Base-by-base conservation (phyloP, 2,888 invertebrate genomes). In the Yponomeuta malinellus region DNA sequence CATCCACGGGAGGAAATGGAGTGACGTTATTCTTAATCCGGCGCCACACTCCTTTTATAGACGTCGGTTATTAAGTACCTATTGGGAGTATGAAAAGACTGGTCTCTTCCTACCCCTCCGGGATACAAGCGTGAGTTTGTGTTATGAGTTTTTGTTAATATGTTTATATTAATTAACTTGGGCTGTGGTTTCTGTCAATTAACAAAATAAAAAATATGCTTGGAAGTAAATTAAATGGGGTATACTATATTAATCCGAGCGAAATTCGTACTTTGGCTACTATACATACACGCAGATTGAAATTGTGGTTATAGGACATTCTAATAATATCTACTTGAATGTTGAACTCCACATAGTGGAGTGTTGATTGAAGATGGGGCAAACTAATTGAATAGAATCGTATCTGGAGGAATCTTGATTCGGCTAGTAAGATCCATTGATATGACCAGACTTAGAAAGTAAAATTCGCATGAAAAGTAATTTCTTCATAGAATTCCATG, bases 321-420 rank as follows among this genome's bases (percentile, higher is more conserved):
- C 43, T 43, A 43, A 59, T 59, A 59, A 15, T 59, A 5, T 59
- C 2, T 3, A 15, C 5, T 2, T 59, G 15, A 15, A 15, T 59
- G 15, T 59, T 59, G 52, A 15, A 12, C 52, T 12, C 52, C 52
- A 15, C 43, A 43, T 43, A 59, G 15, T 59, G 4, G 52, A 15
- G 12, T 59, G 52, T 15, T 59, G 52, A 15, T 59, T 59, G 15
- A 3, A 59, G 52, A 12, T 15, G 52, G 52, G 52, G 52, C 52
- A 12, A 59, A 15, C 52, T 59, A 59, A 59, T 59, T 59, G 52
- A 59, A 52, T 12, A 52, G 10, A 52, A 15, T 15, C 12, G 52
- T 59, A 15, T 65, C 65, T 29, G 29, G 31, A 31, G 29, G 65
- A 23, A 65, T 29, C 65, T 65, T 31, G 65, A 65, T 65, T 65